These are phyloP conservation scores for Oncopodura yosiiana DNA, from an alignment of 1,140 invertebrate species.

Conservation along the genomic window DNA sequence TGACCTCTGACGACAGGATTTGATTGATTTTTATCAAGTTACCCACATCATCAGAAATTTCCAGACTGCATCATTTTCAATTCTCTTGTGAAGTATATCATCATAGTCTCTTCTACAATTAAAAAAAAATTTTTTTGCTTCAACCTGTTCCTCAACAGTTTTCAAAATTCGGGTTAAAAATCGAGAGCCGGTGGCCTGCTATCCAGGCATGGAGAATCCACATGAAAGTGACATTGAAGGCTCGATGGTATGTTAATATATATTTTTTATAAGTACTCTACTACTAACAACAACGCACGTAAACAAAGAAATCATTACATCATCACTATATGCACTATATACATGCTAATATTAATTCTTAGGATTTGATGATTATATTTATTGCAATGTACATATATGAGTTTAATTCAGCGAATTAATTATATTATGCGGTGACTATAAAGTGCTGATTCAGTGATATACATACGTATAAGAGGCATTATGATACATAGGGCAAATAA, in stretches of 20 bases:
- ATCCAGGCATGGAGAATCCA: conserved; percentile 60
- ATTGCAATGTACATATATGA: neutral
- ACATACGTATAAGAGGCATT: too few relatives aligned
- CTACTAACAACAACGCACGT: neutral
- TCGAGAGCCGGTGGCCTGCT: conserved; percentile 70
- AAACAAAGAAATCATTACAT: neutral
- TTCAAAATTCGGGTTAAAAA: conserved; percentile 86
- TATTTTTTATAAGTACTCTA: too few relatives aligned
- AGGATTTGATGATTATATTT: conserved; percentile 3
- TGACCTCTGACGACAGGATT: too few relatives aligned
- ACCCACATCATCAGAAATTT: too few relatives aligned
- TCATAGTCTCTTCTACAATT: too few relatives aligned
- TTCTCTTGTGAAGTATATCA: too few relatives aligned
- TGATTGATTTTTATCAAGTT: too few relatives aligned
- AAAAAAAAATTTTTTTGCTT: conserved; percentile 5
- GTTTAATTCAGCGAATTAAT: conserved; percentile 15
- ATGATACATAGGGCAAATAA: too few relatives aligned
- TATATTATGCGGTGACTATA: conserved; percentile 5
- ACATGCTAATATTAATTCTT: too few relatives aligned
- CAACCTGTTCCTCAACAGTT: conserved; percentile 40
- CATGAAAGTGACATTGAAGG: conserved; percentile 61
- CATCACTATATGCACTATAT: too few relatives aligned
- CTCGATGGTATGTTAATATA: conserved; percentile 43
- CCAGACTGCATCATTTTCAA: too few relatives aligned
- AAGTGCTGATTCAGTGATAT: too few relatives aligned